Conservation (phyloP, 2,797 vertebrate genomes). For the Hemibagrus guttatus region DNA sequence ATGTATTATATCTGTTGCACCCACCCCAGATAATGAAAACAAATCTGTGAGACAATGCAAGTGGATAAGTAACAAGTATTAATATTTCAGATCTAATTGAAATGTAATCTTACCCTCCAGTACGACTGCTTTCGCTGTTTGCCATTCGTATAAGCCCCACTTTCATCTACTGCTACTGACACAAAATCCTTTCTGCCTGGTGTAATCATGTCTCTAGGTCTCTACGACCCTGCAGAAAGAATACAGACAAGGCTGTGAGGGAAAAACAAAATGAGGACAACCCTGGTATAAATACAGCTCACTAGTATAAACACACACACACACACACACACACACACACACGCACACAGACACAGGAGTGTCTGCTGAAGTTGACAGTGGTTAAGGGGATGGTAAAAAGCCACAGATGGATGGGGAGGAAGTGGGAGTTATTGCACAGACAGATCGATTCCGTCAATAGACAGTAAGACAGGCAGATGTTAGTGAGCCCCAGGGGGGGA, state of each 20-base stretch:
- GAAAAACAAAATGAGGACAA: slow-evolving; percentile 1
- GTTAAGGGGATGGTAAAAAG: background rate
- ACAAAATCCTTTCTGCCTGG: slow-evolving; percentile 81
- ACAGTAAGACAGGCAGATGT: background rate
- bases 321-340: too few relatives aligned
- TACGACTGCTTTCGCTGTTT: slow-evolving; percentile 86
- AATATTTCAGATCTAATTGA: background rate
- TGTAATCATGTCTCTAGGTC: slow-evolving; percentile 75
- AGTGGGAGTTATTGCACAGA: background rate
- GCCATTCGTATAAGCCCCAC: slow-evolving; percentile 76
- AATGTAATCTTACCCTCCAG: slow-evolving; percentile 80
- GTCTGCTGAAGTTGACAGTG: background rate
- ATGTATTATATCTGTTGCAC: background rate
- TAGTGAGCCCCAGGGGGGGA: background rate
- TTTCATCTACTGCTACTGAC: slow-evolving; percentile 77
- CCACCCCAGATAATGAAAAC: background rate
- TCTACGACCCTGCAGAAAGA: slow-evolving; percentile 46
- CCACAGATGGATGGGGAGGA: background rate
- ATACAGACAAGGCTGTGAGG: slow-evolving; percentile 42
- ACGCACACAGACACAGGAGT: too few relatives aligned
- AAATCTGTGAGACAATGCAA: background rate
- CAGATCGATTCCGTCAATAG: slow-evolving; percentile 1
- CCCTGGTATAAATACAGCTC: background rate
- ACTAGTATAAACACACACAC: too few relatives aligned
- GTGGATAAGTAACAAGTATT: background rate